Conservation (phyloP, 2,113 vertebrate species). For the Nansenia antarctica region DNA sequence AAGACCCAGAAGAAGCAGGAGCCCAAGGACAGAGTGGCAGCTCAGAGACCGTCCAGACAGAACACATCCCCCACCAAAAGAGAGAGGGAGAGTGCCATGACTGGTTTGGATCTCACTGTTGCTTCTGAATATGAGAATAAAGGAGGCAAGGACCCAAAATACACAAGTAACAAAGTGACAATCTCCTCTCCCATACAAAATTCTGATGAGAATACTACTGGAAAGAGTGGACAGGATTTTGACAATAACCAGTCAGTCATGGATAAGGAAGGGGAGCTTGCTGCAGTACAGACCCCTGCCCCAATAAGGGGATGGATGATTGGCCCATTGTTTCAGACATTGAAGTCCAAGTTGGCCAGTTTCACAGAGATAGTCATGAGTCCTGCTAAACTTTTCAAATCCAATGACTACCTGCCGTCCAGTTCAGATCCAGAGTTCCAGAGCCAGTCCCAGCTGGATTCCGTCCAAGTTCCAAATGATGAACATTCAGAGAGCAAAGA, state of each 20-base stretch:
- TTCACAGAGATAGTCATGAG: slow-evolving; percentile 90
- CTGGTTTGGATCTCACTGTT: slow-evolving; percentile 28
- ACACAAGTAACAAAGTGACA: neutral
- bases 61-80: slow-evolving; percentile 37
- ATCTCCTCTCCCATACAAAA: slow-evolving; percentile 3
- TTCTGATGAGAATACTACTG: slow-evolving; percentile 1
- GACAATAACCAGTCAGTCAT: slow-evolving; percentile 2
- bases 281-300: slow-evolving; percentile 6
- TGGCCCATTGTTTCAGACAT: slow-evolving; percentile 81
- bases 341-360: slow-evolving; percentile 86
- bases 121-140: slow-evolving; percentile 23
- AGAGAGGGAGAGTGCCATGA: slow-evolving; percentile 37
- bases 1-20: slow-evolving; percentile 10
- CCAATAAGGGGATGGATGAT: slow-evolving; percentile 77
- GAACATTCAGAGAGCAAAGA: slow-evolving; percentile 12
- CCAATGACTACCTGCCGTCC: slow-evolving; percentile 32
- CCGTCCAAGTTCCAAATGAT: neutral
- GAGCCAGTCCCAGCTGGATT: neutral
- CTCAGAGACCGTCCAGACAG: slow-evolving; percentile 23
- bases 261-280: neutral
- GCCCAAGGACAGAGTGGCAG: neutral
- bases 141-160: slow-evolving; percentile 32
- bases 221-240: slow-evolving; percentile 1
- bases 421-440: neutral
- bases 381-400: slow-evolving; percentile 74